Base-by-base conservation (phyloP, 2,797 vertebrate species). In the Diglossa cyanea region DNA sequence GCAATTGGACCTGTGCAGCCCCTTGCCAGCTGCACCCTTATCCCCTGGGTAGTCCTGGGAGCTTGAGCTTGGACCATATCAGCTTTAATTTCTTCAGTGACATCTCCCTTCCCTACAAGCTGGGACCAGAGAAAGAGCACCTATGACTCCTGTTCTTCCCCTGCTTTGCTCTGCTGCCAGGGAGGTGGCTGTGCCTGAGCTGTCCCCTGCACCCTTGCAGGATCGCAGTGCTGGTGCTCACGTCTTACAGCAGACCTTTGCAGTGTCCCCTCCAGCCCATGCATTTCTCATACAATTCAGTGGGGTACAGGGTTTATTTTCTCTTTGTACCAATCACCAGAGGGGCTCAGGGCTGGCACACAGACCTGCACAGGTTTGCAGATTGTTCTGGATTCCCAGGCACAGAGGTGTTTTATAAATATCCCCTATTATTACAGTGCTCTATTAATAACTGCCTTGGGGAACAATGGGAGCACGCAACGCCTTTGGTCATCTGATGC, bases 401-500 rank as follows among this genome's bases (percentile, higher is more conserved):
- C 77, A 81, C 2, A 5, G 86, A 94, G 87, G 87, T 92, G 92
- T 91, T 94, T 88, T 97, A 93, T 88, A 93, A 97, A 96, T 94
- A 95, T 67, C 81, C 37, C 86, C 50, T 92, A 39, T 96, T 97
- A 95, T 95, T 89, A 39, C 0, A 7, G 50, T 54, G 70, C 60
- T 86, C 94, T 97, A 96, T 96, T 96, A 92, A 97, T 97, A 97
- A 94, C 93, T 2, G 1, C 83, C 89, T 63, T 86, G 91, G 94
- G 93, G 94, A 95, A 96, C 97, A 97, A 95, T 91, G 82, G 88
- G 81, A 89, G 81, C 88, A 92, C 18, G 47, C 75, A 86, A 86
- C 60, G 66, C 76, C 86, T 91, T 86, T 71, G 82, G 94, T 94
- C 95, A 96, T 77, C 88, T 3, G 91, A 96, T 96, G 93, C 95